These are phyloP conservation scores for Dendrocincla fuliginosa DNA, from an alignment of 2,797 vertebrate species.

Conservation along the genomic window DNA sequence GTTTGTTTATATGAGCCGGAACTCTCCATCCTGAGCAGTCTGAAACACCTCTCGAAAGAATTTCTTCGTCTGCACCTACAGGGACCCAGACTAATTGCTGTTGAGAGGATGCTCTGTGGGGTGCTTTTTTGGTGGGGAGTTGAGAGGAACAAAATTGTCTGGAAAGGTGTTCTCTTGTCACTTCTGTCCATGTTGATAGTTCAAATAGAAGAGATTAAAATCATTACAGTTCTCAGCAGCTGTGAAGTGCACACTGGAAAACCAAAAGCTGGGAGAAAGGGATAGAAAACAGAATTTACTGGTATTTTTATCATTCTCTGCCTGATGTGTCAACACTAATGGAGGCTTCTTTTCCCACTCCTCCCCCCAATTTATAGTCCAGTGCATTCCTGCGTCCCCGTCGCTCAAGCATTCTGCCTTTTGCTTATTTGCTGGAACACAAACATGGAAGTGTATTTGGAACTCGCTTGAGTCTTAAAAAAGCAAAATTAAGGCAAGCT, in stretches of 20 bases:
- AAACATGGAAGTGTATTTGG: constrained; percentile 61
- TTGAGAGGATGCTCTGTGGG: background rate
- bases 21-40: constrained; percentile 3
- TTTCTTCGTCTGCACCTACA: constrained; percentile 17
- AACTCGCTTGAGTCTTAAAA: constrained; percentile 33
- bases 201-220: background rate
- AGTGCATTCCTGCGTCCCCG: background rate
- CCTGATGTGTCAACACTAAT: constrained; percentile 1
- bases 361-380: background rate
- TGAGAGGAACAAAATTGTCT: background rate
- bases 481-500: constrained; percentile 64
- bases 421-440: constrained; percentile 43
- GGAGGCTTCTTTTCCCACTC: background rate
- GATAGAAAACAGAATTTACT: background rate
- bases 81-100: background rate
- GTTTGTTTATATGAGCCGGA: constrained; percentile 67
- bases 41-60: background rate
- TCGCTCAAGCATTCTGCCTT: constrained; percentile 18
- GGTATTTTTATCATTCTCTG: constrained; percentile 24
- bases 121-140: background rate
- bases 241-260: background rate
- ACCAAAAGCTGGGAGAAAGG: background rate
- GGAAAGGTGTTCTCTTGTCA: background rate
- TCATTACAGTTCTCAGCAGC: background rate
- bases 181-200: background rate